Conservation (phyloP, 2,888 invertebrate genomes). For the Tenthredo mesomela region DNA sequence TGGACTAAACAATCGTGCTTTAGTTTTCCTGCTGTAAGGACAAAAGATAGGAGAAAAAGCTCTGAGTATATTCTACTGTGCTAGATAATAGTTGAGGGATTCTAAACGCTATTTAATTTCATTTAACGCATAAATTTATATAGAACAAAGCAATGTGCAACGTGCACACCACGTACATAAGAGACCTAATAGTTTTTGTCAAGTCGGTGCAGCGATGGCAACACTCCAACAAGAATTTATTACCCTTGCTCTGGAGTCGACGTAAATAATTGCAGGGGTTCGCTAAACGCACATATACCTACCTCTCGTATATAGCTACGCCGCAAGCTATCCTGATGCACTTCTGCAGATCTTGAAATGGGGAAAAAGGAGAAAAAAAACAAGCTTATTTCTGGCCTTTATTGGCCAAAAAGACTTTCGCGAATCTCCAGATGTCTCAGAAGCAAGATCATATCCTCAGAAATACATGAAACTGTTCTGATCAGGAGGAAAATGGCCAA, state of each 20-base stretch:
- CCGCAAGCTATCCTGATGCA: neutral
- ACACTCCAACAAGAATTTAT: slow-evolving; percentile 47
- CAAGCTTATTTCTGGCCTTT: neutral
- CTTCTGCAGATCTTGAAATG: neutral
- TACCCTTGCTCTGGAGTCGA: slow-evolving; percentile 26
- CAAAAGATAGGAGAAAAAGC: neutral
- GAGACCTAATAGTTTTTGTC: slow-evolving; percentile 45
- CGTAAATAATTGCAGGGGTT: slow-evolving; percentile 46
- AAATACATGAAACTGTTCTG: neutral
- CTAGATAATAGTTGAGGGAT: neutral
- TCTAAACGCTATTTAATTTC: neutral
- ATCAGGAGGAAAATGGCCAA: neutral
- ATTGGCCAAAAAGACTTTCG: neutral
- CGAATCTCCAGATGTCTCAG: neutral
- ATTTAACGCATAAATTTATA: neutral
- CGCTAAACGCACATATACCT: slow-evolving; percentile 31
- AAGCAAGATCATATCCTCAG: neutral
- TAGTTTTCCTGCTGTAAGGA: neutral
- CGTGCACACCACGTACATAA: neutral
- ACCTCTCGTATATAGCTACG: neutral
- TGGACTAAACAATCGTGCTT: neutral
- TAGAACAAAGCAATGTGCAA: neutral
- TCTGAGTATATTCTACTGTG: neutral
- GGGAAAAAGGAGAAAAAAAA: neutral
- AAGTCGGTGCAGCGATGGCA: slow-evolving; percentile 42